Base-by-base conservation (phyloP, 1,140 invertebrate species). In the Anthonomus grandis region DNA sequence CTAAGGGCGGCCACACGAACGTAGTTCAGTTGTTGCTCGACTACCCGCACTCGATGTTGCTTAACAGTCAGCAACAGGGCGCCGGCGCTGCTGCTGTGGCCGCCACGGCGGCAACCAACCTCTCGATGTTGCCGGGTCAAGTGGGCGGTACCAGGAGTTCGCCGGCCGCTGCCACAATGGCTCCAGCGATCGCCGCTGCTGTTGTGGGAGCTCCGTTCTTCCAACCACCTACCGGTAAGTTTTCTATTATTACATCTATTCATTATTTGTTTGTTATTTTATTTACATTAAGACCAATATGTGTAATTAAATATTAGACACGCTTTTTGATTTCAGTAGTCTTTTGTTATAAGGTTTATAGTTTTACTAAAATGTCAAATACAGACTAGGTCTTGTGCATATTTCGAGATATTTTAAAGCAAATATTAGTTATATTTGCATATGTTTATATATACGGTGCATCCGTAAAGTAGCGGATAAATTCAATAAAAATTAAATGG, bases 11-110 rank as follows among this genome's bases (percentile, higher is more conserved):
- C 0, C 95, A 98, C 74, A 96, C 93, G 0, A 86, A 84, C 62
- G 94, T 98, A 53, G 96, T 98, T 18, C 91, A 97, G 75, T 75
- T 97, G 55, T 76, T 99, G 42, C 81, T 99, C 46, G 95, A 98
- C 73, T 98, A 92, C 78, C 93, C 93, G 18, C 91, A 92, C 74
- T 87, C 85, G 63, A 82, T 91, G 70, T 73, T 77, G 46, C 48
- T 69, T 61, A 72, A 62, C 68, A 64, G 70, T 55, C 72, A 71
- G 39, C 73, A 73, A 62, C 74, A 76, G 41, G 62, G 57, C 53
- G 37, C 21, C 18, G 36, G 37, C n/a, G 21, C 27, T 44, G 61
- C 57, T 34, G 55, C 65, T 21, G 27, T 19, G 46, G 60, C 59
- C 27, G 56, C 67, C 21, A 65, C 67, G 17, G 72, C 70, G 64